Conservation (phyloP, 2,113 vertebrate species). For the Empidonax alnorum region DNA sequence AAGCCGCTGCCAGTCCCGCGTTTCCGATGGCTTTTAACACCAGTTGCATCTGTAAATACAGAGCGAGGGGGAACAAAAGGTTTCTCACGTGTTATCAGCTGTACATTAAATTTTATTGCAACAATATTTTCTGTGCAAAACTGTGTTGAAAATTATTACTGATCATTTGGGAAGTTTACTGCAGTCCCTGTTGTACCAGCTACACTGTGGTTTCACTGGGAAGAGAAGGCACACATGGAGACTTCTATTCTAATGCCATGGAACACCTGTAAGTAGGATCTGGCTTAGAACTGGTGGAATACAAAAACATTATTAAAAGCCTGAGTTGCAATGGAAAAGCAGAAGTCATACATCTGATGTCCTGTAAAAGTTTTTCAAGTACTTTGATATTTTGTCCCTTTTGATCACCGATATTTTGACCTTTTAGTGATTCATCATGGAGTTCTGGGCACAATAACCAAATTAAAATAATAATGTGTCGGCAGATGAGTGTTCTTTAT, state of each 20-base stretch:
- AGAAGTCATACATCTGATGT: not conserved
- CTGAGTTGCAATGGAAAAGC: not conserved
- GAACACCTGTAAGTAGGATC: not conserved
- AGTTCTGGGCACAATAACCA: not conserved
- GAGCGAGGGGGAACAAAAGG: not conserved
- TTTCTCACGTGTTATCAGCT: not conserved
- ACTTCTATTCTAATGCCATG: not conserved
- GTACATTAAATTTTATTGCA: not conserved
- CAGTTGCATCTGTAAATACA: constrained; percentile 73
- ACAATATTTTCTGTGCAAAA: not conserved
- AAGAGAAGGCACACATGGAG: not conserved
- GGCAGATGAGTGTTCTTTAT: not conserved
- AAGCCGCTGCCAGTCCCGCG: constrained; percentile 70
- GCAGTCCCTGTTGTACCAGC: not conserved
- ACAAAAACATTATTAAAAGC: not conserved
- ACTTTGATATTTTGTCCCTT: not conserved
- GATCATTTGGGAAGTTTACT: not conserved
- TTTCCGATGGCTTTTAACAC: constrained; percentile 86
- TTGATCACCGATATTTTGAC: not conserved
- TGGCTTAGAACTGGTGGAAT: not conserved
- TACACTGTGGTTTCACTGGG: not conserved
- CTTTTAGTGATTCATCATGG: not conserved
- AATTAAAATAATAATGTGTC: not conserved
- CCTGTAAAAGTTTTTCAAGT: not conserved
- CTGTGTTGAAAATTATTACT: not conserved